Conservation (phyloP, 1,140 invertebrate species). For the Wasmannia auropunctata region DNA sequence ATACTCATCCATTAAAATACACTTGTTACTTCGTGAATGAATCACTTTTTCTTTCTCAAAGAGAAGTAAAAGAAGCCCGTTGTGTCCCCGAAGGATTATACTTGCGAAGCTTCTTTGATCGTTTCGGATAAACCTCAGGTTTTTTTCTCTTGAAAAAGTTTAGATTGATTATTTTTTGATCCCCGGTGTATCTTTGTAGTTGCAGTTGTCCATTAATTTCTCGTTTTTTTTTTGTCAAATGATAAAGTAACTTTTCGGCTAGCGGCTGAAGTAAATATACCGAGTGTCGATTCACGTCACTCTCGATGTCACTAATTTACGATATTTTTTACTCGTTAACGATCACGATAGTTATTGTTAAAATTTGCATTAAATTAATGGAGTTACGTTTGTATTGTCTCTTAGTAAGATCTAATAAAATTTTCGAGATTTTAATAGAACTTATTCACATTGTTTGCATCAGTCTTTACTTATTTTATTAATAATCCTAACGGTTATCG, state of each 20-base stretch:
- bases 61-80: neutral
- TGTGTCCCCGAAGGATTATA: neutral
- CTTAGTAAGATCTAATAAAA: neutral
- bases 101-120: neutral
- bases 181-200: neutral
- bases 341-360: neutral
- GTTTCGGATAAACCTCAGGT: neutral
- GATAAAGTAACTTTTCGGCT: neutral
- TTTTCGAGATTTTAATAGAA: constrained; percentile 4
- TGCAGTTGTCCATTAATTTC: neutral
- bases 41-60: neutral
- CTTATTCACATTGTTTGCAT: neutral
- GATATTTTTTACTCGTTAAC: neutral
- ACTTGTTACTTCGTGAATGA: neutral
- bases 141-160: neutral
- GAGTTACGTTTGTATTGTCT: neutral
- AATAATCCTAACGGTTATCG: neutral
- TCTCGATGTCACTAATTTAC: neutral
- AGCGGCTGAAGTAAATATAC: neutral
- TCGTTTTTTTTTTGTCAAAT: neutral
- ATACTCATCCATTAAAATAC: constrained; percentile 7
- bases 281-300: neutral
- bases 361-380: neutral
- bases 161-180: constrained; percentile 6
- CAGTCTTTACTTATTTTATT: constrained; percentile 3